Base-by-base conservation (phyloP, 2,113 vertebrate species). In the Himantopus leucocephalus region DNA sequence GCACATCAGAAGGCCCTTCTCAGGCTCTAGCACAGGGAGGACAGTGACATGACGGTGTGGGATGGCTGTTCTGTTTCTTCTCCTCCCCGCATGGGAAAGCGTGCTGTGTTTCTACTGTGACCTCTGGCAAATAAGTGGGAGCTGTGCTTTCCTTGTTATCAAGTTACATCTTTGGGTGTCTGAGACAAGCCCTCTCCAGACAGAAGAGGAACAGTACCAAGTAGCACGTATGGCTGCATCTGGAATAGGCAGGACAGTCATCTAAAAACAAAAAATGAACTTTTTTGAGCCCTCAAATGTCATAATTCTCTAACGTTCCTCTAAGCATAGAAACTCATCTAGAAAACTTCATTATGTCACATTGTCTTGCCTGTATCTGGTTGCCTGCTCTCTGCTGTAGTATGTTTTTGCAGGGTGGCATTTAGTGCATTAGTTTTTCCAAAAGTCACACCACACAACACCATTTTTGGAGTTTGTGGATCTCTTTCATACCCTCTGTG, bases 101-200 rank as follows among this genome's bases (percentile, higher is more conserved):
- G 5, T 19, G 5, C 35, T 1, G 0, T 50, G 19, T 68, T 78
- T 90, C 47, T 53, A 1, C 37, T 55, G n/a, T 60, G 53, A 76
- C 8, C 39, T 34, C 48, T 43, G 39, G 75, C 30, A 60, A 59
- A 1, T 27, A 34, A 14, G 3, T 8, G 9, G 43, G 67, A 83
- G 20, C 53, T 3, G 1, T 2, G 13, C 7, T 85, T 41, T 73
- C 45, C 50, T 55, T 55, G 34, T 48, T 53, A 53, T 0, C 9
- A 15, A 34, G 27, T 35, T 56, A 8, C 3, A 0, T 1, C 8
- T 58, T 27, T 1, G 4, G 14, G 29, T 35, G 21, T 39, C 22
- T 21, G 34, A 53, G 56, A 56, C 14, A 53, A 90, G 34, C 14
- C 22, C 8, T 53, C 37, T 68, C 35, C 8, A 32, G 27, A 10